These are phyloP conservation scores for Apamea crenata DNA, from an alignment of 2,888 invertebrate genomes.

Conservation along the genomic window DNA sequence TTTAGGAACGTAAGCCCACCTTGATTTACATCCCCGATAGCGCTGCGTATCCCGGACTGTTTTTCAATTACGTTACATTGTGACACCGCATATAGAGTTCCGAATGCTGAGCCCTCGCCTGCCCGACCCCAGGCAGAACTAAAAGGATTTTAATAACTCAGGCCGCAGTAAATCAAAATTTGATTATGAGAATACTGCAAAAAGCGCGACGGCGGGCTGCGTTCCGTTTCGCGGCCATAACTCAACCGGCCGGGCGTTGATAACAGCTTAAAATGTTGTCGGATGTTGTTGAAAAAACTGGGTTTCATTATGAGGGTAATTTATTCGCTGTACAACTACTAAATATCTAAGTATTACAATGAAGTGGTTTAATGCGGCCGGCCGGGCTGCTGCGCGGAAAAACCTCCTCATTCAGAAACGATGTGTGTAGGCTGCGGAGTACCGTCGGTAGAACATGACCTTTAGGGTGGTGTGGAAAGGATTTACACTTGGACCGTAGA, in stretches of 20 bases:
- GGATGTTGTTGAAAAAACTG: slow-evolving; percentile 77
- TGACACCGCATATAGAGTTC: slow-evolving; percentile 69
- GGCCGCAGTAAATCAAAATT: slow-evolving; percentile 85
- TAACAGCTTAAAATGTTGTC: slow-evolving; percentile 82
- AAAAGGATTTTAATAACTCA: slow-evolving; percentile 82
- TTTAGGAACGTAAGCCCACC: slow-evolving; percentile 63
- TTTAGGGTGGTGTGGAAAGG: neutral
- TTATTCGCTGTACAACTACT: slow-evolving; percentile 81
- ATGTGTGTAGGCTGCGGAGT: slow-evolving; percentile 69
- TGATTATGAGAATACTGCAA: slow-evolving; percentile 83
- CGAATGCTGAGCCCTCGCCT: slow-evolving; percentile 63
- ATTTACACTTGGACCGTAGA: too few relatives aligned
- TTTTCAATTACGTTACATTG: slow-evolving; percentile 79
- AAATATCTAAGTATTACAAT: slow-evolving; percentile 86
- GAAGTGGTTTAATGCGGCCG: slow-evolving; percentile 79
- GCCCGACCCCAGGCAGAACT: slow-evolving; percentile 69
- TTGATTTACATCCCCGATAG: slow-evolving; percentile 64
- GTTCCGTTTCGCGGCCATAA: slow-evolving; percentile 72
- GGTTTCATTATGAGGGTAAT: slow-evolving; percentile 78
- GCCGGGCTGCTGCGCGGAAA: slow-evolving; percentile 71
- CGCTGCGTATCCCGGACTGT: slow-evolving; percentile 62
- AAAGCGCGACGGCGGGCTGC: slow-evolving; percentile 70
- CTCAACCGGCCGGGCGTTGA: slow-evolving; percentile 78
- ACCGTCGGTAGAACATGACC: slow-evolving; percentile 33
- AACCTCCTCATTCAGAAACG: slow-evolving; percentile 76